Evolutionary conservation across 2,888 invertebrate species (phyloP), one percentile per base, ranked within the genome.

Genomic region (Gibbula magus): DNA sequence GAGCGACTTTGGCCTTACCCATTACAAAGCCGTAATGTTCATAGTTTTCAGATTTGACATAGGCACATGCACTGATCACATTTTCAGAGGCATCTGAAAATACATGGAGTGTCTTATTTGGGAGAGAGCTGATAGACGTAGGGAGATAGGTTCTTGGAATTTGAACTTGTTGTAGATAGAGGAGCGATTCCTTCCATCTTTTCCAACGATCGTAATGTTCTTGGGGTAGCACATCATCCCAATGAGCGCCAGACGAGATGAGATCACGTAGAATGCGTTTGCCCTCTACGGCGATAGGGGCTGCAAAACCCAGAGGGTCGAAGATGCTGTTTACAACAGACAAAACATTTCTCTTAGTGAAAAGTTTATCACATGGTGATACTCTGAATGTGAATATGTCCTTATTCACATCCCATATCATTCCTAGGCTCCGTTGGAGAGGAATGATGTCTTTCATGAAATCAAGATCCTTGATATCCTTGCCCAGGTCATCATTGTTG

Each of bases 21-120:
- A n/a, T n/a, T n/a, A n/a, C n/a, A n/a, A n/a, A n/a, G n/a, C n/a
- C n/a, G n/a, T n/a, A n/a, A n/a, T n/a, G n/a, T n/a, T n/a, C n/a
- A n/a, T n/a, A n/a, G n/a, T n/a, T n/a, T n/a, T 8, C 25, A 22
- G 52, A 39, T 35, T 22, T 70, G 0, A 81, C n/a, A 35, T 82
- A 83, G 3, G 54, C 75, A 0, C 54, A 80, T 3, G 79, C 80
- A 20, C 78, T 75, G 10, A 81, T 83, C 2, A 78, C 82, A 20
- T 77, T 77, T 67, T 79, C 81, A 3, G 80, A 80, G 10, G 84
- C 84, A 70, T 84, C 82, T 5, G n/a, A n/a, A n/a, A n/a, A n/a
- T n/a, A n/a, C n/a, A n/a, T n/a, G n/a, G n/a, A n/a, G n/a, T n/a
- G n/a, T n/a, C n/a, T n/a, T n/a, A n/a, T n/a, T n/a, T n/a, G n/a